Evolutionary conservation across 2,888 invertebrate genomes (phyloP).

Genomic region (Athalia cordata): DNA sequence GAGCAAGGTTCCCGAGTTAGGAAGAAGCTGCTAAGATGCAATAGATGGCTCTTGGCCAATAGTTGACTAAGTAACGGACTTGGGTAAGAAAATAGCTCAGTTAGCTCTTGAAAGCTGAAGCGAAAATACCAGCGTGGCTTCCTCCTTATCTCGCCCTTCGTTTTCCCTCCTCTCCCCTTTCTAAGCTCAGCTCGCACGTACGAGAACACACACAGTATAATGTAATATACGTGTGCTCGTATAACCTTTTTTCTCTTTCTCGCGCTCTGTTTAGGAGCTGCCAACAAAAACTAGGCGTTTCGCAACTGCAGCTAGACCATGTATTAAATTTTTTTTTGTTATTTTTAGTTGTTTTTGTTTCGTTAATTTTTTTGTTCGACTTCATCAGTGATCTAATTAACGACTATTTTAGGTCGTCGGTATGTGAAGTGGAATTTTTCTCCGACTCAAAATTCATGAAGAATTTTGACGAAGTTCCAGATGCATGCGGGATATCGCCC

Average conservation of each 20-base stretch:
- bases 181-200: background rate
- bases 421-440: too few species aligned
- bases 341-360: background rate
- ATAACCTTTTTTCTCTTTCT: background rate
- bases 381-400: too few species aligned
- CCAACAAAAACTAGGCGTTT: constrained; percentile 29
- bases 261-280: constrained; percentile 8
- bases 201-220: background rate
- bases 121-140: constrained; percentile 33
- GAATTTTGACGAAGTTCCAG: too few species aligned
- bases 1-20: constrained; percentile 73
- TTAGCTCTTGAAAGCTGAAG: constrained; percentile 54
- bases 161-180: constrained; percentile 18
- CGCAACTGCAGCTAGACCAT: constrained; percentile 14
- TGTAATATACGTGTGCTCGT: background rate
- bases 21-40: constrained; percentile 72
- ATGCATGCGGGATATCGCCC: too few species aligned
- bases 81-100: constrained; percentile 69
- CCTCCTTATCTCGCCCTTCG: constrained; percentile 40
- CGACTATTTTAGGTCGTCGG: too few species aligned
- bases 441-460: too few species aligned
- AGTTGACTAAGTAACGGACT: constrained; percentile 68
- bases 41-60: constrained; percentile 70
- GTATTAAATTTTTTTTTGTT: constrained; percentile 11
- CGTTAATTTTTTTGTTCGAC: too few species aligned